Base-by-base conservation (phyloP, 2,113 vertebrate genomes). In the Nicator chloris region DNA sequence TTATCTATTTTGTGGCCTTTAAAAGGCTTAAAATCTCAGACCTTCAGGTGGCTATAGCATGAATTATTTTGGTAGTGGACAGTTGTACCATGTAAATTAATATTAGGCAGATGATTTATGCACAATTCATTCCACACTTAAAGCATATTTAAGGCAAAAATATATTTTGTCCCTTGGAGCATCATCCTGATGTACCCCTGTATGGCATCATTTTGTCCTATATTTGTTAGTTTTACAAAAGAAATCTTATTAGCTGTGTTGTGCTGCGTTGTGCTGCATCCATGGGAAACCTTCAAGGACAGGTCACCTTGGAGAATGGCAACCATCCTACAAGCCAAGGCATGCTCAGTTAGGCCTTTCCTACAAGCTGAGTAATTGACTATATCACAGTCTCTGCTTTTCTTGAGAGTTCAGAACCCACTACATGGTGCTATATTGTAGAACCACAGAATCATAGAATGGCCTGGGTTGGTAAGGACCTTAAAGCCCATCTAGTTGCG, bases 381-480 rank as follows among this genome's bases (percentile, higher is more conserved):
- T 71, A 4, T 57, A n/a, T 37, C 14, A 26, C 18, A 40, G 22
- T 11, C 11, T 66, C 39, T 87, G 39, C 53, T 59, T 90, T 68
- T 60, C 64, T 60, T 9, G 4, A 27, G 44, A 64, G 26, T 64
- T 87, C 59, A 73, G 40, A 80, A 53, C 22, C 4, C 7, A 4
- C 37, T 77, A 5, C 0, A 0, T 2, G 9, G 5, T 82, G 17
- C 40, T 82, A 1, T 35, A 16, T 40, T 15, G 3, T 35, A 40
- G 47, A 87, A 54, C 30, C 23, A 39, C 1, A 0, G 45, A 60
- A 53, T 39, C n/a, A 18, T 18, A 19, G 54, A 76, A 47, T 31
- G n/a, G 19, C 13, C 9, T 68, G 24, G 2, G 8, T 68, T 69
- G 24, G 54, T 69, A 40, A 45, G 35, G 45, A 35, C 18, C 21